A percentile compares a stretch with the other conserved stretches of the same genome.
Evolutionary conservation across 2,797 vertebrate species (phyloP).

Genomic region (Numenius phaeopus): DNA sequence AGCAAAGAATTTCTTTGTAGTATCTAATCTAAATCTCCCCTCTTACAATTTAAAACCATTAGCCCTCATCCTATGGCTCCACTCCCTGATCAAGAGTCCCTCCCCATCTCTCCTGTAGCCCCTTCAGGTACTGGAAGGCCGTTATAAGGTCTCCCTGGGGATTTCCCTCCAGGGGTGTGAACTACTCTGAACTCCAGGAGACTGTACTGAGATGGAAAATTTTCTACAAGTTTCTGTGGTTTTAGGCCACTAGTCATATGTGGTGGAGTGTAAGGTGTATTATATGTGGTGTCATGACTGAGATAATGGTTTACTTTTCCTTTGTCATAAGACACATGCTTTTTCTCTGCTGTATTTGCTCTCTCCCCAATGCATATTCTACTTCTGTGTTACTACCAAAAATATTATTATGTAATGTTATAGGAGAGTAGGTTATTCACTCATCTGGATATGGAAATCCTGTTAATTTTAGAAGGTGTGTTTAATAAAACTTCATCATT

Average conservation of each 20-base stretch:
- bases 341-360: not conserved
- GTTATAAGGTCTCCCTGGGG: not conserved
- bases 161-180: not conserved
- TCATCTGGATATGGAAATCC: conserved; percentile 13
- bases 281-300: not conserved
- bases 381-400: not conserved
- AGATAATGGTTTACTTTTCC: not conserved
- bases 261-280: not conserved
- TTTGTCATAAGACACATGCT: not conserved
- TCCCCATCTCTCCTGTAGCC: too few species aligned
- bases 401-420: not conserved
- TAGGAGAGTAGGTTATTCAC: not conserved
- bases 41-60: too few species aligned
- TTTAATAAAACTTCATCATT: conserved; percentile 7
- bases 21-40: too few species aligned
- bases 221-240: not conserved
- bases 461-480: not conserved
- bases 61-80: too few species aligned
- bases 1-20: too few species aligned
- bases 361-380: not conserved
- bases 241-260: not conserved
- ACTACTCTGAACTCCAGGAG: not conserved
- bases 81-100: too few species aligned
- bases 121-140: too few species aligned
- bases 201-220: not conserved